phyloP scores from a whole-genome alignment of 1,140 invertebrate species.

The Aricia agestis region DNA sequence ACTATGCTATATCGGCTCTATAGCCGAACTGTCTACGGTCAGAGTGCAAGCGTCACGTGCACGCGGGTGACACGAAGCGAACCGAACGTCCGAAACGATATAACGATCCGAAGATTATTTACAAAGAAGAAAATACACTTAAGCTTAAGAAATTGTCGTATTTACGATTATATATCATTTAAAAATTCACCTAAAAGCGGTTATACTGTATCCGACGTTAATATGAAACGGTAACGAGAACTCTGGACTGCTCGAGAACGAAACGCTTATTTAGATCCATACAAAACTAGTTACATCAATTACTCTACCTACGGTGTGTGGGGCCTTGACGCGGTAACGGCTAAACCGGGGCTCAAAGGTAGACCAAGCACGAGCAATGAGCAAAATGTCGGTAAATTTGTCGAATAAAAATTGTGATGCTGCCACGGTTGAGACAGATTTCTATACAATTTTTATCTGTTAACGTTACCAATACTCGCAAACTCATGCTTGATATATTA shows the following conservation, averaged over 20 bases:
- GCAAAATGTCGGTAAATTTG: too few species aligned
- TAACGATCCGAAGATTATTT: slow-evolving; percentile 57
- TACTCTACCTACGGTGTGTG: slow-evolving; percentile 56
- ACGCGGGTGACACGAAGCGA: slow-evolving; percentile 31
- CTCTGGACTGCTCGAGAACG: slow-evolving; percentile 5
- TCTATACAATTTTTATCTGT: too few species aligned
- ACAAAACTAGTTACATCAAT: slow-evolving; percentile 63
- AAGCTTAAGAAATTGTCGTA: slow-evolving; percentile 59
- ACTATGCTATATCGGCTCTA: slow-evolving; percentile 68
- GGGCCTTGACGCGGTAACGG: background rate
- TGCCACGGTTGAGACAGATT: too few species aligned
- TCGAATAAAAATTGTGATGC: too few species aligned
- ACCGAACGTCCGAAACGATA: slow-evolving; percentile 34
- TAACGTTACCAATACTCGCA: too few species aligned
- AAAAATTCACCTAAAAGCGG: slow-evolving; percentile 63
- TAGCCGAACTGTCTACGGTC: slow-evolving; percentile 56
- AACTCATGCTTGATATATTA: too few species aligned
- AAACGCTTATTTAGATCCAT: slow-evolving; percentile 32
- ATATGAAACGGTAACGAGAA: slow-evolving; percentile 61
- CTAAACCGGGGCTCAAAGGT: background rate
- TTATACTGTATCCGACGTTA: slow-evolving; percentile 56
- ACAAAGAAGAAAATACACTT: slow-evolving; percentile 62
- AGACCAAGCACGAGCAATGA: too few species aligned
- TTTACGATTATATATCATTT: slow-evolving; percentile 41
- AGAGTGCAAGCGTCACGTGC: slow-evolving; percentile 53